phyloP scores from a whole-genome alignment of 2,113 vertebrate species.

The Sarotherodon lohbergeri region DNA sequence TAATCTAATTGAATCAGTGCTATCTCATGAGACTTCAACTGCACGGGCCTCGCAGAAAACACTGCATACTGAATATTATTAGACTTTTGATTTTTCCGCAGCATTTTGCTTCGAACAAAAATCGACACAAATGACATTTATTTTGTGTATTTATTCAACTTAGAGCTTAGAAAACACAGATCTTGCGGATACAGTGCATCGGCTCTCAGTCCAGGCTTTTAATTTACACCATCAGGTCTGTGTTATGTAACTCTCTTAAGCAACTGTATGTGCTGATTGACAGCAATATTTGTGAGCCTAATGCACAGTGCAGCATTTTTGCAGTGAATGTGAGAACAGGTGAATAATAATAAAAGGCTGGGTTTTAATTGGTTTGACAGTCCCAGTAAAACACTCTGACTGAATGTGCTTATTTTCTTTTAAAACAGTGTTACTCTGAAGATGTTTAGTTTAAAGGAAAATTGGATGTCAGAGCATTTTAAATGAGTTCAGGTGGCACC shows the following conservation, averaged over 20 bases:
- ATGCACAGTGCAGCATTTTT: neutral
- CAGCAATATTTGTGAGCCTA: neutral
- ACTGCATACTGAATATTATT: neutral
- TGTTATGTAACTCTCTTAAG: slow-evolving; percentile 7
- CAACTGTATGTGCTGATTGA: neutral
- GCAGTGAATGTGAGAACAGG: neutral
- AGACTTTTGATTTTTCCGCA: neutral
- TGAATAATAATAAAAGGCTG: neutral
- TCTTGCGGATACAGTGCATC: fast-evolving
- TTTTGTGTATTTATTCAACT: neutral
- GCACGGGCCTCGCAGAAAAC: neutral
- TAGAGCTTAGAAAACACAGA: neutral
- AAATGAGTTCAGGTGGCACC: neutral
- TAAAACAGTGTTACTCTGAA: neutral
- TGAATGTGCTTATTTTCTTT: neutral
- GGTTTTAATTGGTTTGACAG: neutral
- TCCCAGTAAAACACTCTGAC: neutral
- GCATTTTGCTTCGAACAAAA: neutral
- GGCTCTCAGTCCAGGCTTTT: neutral
- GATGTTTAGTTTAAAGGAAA: neutral
- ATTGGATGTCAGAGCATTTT: fast-evolving
- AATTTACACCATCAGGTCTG: neutral
- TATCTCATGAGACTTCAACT: neutral
- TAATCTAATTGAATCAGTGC: neutral
- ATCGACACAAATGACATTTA: neutral